Conservation (phyloP, 2,888 invertebrate genomes). For the Linnaemya vulpina region DNA sequence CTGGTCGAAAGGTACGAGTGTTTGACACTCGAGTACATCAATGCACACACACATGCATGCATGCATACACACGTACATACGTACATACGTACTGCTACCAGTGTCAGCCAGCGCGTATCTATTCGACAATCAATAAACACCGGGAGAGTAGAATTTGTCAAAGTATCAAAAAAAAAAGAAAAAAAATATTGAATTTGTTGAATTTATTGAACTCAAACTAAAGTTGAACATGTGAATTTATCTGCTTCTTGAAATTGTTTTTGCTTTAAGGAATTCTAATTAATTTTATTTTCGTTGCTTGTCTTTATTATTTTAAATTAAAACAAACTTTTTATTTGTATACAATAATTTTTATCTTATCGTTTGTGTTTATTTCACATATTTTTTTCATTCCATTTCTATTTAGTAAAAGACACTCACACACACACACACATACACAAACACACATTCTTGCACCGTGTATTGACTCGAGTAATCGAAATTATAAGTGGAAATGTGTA, state of each 20-base stretch:
- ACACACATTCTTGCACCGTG: background rate
- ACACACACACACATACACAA: background rate
- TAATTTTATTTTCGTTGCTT: conserved; percentile 51
- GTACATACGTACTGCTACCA: background rate
- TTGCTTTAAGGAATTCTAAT: conserved; percentile 67
- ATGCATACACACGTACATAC: background rate
- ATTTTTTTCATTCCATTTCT: background rate
- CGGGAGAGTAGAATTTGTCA: background rate
- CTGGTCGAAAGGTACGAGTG: background rate
- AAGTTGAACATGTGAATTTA: conserved; percentile 30
- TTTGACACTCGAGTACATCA: conserved; percentile 11
- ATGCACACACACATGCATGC: background rate
- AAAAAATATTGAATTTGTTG: too few species aligned
- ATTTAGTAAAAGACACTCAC: background rate
- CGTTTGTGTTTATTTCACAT: conserved; percentile 21
- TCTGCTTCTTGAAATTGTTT: conserved; percentile 37
- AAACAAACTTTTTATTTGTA: conserved; percentile 48
- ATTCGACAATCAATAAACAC: conserved; percentile 14
- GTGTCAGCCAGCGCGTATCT: background rate
- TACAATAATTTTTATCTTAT: conserved; percentile 63
- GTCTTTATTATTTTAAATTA: conserved; percentile 47
- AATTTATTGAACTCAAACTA: conserved; percentile 26
- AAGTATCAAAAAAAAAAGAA: background rate
- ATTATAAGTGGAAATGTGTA: conserved; percentile 22
- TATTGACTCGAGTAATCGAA: conserved; percentile 8